phyloP scores from a whole-genome alignment of 2,797 vertebrate genomes.

The Spondyliosoma cantharus region DNA sequence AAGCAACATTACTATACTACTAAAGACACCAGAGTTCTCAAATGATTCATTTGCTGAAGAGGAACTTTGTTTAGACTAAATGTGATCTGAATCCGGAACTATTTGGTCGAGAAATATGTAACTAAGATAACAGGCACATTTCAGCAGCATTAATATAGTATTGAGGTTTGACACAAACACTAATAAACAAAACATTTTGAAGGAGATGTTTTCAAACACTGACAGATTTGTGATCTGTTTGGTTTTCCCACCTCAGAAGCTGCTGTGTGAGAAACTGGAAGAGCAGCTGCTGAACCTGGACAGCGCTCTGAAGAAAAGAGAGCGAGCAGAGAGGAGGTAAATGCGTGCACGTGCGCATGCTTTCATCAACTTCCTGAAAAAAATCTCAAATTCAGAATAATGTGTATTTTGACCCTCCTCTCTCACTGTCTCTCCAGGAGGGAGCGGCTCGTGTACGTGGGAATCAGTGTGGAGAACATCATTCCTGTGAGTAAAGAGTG shows the following conservation, averaged over 20 bases:
- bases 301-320: constrained; percentile 95
- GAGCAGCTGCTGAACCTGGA: constrained; percentile 96
- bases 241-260: constrained; percentile 83
- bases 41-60: no score
- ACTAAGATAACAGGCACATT: not conserved
- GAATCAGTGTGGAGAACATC: constrained; percentile 99
- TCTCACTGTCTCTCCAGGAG: constrained; percentile 78
- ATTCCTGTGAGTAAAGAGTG: constrained; percentile 85
- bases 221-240: constrained; percentile 4
- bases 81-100: not conserved
- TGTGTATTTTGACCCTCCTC: constrained; percentile 21
- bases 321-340: constrained; percentile 94
- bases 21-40: not conserved
- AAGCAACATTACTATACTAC: no score
- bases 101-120: not conserved
- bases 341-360: constrained; percentile 11
- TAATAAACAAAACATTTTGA: not conserved
- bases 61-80: no score
- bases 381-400: not conserved
- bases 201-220: not conserved
- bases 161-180: not conserved
- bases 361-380: not conserved
- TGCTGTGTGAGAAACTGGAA: constrained; percentile 96
- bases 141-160: not conserved
- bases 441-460: constrained; percentile 96